Evolutionary conservation across 2,888 invertebrate species (phyloP).

Genomic region (Plebejus melissa): DNA sequence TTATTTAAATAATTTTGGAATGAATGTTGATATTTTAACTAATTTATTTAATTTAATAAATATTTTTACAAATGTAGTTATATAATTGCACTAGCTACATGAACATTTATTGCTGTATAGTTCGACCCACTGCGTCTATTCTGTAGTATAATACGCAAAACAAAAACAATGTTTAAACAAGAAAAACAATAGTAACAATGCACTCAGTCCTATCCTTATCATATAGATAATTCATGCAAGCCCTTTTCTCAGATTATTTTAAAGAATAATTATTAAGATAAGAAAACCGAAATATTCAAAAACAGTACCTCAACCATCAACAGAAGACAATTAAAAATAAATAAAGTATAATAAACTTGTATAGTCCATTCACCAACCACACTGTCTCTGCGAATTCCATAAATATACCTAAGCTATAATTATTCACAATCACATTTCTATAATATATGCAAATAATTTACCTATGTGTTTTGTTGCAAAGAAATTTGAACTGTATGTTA

Average conservation of each 20-base stretch:
- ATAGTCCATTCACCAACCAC: neutral
- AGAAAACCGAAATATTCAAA: neutral
- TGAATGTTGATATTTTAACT: slow-evolving; percentile 22
- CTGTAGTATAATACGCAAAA: slow-evolving; percentile 2
- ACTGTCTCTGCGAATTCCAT: neutral
- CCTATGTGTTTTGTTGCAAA: slow-evolving; percentile 34
- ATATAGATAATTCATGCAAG: neutral
- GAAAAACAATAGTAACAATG: slow-evolving; percentile 6
- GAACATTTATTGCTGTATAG: slow-evolving; percentile 18
- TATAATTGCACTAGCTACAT: slow-evolving; percentile 26
- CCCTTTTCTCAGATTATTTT: neutral
- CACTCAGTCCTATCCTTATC: neutral
- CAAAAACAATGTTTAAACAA: slow-evolving; percentile 8
- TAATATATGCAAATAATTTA: slow-evolving; percentile 43
- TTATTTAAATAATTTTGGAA: slow-evolving; percentile 23
- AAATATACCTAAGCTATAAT: slow-evolving; percentile 40
- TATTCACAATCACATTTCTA: slow-evolving; percentile 51
- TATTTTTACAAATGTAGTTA: slow-evolving; percentile 21
- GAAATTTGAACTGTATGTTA: slow-evolving; percentile 36
- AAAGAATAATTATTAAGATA: neutral
- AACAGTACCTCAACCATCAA: slow-evolving; percentile 6
- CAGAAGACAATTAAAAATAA: slow-evolving; percentile 8
- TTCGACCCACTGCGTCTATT: slow-evolving; percentile 1
- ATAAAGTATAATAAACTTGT: neutral
- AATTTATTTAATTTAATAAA: slow-evolving; percentile 13